Evolutionary conservation across 2,113 vertebrate species (phyloP), one percentile per base, ranked within the genome.

Genomic region (Microtus montanus): DNA sequence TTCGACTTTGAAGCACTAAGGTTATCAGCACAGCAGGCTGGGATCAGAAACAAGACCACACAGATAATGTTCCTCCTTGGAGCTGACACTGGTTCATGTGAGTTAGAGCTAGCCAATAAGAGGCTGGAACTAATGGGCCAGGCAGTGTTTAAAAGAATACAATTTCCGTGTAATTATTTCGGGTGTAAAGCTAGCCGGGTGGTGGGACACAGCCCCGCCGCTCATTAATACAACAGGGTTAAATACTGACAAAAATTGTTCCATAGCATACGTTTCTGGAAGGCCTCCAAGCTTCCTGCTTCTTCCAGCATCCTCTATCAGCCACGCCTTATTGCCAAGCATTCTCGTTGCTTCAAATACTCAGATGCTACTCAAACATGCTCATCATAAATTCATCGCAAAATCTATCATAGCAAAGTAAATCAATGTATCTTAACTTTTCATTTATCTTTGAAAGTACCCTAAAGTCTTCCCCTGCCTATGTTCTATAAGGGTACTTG

Each of bases 361-460:
- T 68, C 52, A 93, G 93, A 94, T 63, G 84, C 71, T 52, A 19
- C 4, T 79, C 24, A 87, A 64, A 41, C 74, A 71, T 92, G 7
- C 17, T 94, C 54, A 86, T 77, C 85, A 49, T 49, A 58, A 93
- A 74, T 49, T 90, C 30, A 93, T 58, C 41, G 44, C 90, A 61
- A 86, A 89, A 70, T 47, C 64, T 28, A 58, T 79, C 41, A 70
- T 14, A 3, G 22, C 80, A 93, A 93, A 93, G 71, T 63, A 52
- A 83, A 95, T 47, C 24, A 26, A 78, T 93, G 73, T 44, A 86
- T 96, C 71, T 94, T 75, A 85, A 73, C 22, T 52, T 61, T 47
- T 87, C 17, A 14, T 13, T 63, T 95, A 90, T 64, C 85, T 88
- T 3, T 88, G 13, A 70, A 47, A 87, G 33, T 70, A 2, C 28